Evolutionary conservation across 1,140 invertebrate species (phyloP).

Genomic region (Atopsyche davidsoni): DNA sequence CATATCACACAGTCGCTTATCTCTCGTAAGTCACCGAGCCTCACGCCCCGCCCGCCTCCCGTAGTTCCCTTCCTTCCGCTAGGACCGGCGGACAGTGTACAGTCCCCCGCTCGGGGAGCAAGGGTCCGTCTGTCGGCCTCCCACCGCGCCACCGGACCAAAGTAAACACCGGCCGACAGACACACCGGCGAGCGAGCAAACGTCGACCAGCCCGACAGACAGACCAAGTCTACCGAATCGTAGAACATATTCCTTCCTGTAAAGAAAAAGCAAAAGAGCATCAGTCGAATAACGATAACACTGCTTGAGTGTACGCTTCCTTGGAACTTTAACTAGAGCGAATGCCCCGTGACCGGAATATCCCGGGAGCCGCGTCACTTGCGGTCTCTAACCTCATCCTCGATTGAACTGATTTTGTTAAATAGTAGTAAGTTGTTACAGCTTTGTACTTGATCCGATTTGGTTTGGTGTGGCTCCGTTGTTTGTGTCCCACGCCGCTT

Average conservation of each 20-base stretch:
- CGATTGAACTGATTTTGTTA: slow-evolving; percentile 23
- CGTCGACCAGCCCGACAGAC: background rate
- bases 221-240: slow-evolving; percentile 14
- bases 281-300: too few relatives aligned
- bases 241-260: slow-evolving; percentile 15
- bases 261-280: too few relatives aligned
- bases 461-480: slow-evolving; percentile 29
- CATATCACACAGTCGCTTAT: slow-evolving; percentile 31
- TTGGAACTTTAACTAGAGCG: too few relatives aligned
- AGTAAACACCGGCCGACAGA: too few relatives aligned
- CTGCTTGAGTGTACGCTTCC: too few relatives aligned
- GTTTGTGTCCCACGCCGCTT: slow-evolving; percentile 27
- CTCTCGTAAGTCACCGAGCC: slow-evolving; percentile 28
- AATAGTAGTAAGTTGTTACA: slow-evolving; percentile 31
- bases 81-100: too few relatives aligned
- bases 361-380: too few relatives aligned
- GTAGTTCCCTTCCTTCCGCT: background rate
- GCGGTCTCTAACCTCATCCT: slow-evolving; percentile 21
- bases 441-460: slow-evolving; percentile 26
- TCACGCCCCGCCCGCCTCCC: slow-evolving; percentile 14
- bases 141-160: too few relatives aligned
- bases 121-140: too few relatives aligned
- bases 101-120: too few relatives aligned
- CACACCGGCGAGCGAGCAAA: too few relatives aligned
- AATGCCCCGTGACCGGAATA: too few relatives aligned